Evolutionary conservation across 2,113 vertebrate genomes (phyloP).

Genomic region (Excalfactoria chinensis): DNA sequence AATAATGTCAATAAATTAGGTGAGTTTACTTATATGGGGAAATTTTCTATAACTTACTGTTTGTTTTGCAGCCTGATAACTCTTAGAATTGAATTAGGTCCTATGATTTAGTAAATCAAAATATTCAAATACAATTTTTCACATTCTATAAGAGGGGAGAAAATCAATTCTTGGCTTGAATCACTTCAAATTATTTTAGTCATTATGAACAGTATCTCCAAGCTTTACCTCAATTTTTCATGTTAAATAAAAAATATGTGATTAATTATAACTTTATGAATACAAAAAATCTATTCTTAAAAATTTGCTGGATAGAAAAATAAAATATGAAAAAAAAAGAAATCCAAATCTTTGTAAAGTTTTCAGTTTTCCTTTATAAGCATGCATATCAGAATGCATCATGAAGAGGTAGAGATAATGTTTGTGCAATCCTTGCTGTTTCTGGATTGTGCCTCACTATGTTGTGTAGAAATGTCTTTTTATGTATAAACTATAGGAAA

Average conservation of each 20-base stretch:
- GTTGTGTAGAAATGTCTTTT: background rate
- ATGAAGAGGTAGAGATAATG: background rate
- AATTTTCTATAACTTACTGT: background rate
- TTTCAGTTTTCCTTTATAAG: background rate
- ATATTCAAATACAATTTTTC: background rate
- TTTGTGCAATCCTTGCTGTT: background rate
- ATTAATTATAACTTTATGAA: background rate
- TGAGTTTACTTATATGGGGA: background rate
- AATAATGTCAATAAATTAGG: background rate
- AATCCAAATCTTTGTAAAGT: background rate
- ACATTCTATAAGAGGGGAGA: background rate
- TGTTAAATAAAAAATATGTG: background rate
- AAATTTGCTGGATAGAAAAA: background rate
- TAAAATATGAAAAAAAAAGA: background rate
- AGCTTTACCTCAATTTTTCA: background rate
- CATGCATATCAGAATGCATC: rapidly evolving
- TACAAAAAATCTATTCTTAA: background rate
- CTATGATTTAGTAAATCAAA: background rate
- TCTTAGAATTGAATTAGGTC: rapidly evolving
- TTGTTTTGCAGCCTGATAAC: background rate
- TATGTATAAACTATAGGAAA: background rate
- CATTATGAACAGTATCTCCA: background rate
- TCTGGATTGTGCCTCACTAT: background rate
- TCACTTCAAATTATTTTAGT: background rate
- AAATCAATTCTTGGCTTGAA: background rate